Evolutionary conservation across 1,140 invertebrate genomes (phyloP).

Genomic region (Harpegnathos saltator): DNA sequence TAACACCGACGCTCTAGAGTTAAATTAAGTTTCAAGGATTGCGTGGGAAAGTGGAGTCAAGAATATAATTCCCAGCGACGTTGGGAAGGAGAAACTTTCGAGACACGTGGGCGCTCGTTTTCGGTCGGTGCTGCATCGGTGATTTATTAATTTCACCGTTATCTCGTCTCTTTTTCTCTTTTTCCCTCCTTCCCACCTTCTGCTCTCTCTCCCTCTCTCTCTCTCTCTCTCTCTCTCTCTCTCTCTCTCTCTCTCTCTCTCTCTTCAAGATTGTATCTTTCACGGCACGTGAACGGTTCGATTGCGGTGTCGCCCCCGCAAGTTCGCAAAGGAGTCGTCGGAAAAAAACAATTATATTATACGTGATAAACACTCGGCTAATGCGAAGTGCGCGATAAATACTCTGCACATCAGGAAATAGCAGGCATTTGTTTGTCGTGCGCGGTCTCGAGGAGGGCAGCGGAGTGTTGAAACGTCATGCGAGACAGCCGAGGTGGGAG

Average conservation of each 20-base stretch:
- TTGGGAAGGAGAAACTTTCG: not conserved
- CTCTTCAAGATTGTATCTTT: not conserved
- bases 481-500: no score
- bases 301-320: not conserved
- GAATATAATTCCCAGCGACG: not conserved
- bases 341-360: conserved; percentile 14
- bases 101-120: not conserved
- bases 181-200: no score
- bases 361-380: conserved; percentile 10
- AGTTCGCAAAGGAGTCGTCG: no score
- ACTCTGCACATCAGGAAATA: not conserved
- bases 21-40: no score
- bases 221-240: no score
- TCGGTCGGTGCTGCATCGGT: not conserved
- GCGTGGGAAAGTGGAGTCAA: no score
- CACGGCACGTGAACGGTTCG: not conserved
- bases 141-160: not conserved
- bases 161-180: no score
- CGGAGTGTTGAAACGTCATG: conserved; percentile 24
- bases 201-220: no score
- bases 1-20: no score
- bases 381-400: conserved; percentile 13
- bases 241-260: no score
- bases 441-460: not conserved
- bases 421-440: not conserved